phyloP scores from a whole-genome alignment of 2,888 invertebrate species.

The Philopedon plagiatum region DNA sequence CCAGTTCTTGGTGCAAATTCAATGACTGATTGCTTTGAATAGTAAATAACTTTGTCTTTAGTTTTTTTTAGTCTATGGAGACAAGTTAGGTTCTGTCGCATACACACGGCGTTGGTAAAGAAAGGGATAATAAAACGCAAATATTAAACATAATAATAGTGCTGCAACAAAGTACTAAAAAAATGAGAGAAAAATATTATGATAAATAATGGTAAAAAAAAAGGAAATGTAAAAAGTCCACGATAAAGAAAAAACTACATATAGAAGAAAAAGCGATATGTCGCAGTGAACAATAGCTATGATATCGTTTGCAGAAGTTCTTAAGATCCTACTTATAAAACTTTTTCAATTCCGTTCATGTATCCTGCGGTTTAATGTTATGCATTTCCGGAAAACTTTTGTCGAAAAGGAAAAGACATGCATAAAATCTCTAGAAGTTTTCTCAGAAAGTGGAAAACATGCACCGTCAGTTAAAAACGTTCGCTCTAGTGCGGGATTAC shows the following conservation, averaged over 20 bases:
- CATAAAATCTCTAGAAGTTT: constrained; percentile 4
- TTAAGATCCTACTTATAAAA: constrained; percentile 11
- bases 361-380: constrained; percentile 31
- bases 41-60: too few relatives aligned
- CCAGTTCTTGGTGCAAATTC: too few relatives aligned
- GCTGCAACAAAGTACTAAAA: too few relatives aligned
- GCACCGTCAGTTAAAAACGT: neutral
- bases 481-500: neutral
- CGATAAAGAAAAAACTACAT: neutral
- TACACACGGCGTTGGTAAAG: too few relatives aligned
- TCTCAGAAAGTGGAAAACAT: neutral
- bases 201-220: too few relatives aligned
- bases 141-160: too few relatives aligned
- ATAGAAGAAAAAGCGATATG: neutral
- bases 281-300: neutral
- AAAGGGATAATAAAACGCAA: too few relatives aligned
- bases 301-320: constrained; percentile 1
- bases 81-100: too few relatives aligned
- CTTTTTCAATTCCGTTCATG: constrained; percentile 37
- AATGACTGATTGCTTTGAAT: too few relatives aligned
- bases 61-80: too few relatives aligned
- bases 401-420: constrained; percentile 8
- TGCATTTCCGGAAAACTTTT: constrained; percentile 38
- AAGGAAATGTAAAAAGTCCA: too few relatives aligned
- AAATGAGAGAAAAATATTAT: too few relatives aligned